phyloP scores from a whole-genome alignment of 1,140 invertebrate genomes.

The Sipha flava region DNA sequence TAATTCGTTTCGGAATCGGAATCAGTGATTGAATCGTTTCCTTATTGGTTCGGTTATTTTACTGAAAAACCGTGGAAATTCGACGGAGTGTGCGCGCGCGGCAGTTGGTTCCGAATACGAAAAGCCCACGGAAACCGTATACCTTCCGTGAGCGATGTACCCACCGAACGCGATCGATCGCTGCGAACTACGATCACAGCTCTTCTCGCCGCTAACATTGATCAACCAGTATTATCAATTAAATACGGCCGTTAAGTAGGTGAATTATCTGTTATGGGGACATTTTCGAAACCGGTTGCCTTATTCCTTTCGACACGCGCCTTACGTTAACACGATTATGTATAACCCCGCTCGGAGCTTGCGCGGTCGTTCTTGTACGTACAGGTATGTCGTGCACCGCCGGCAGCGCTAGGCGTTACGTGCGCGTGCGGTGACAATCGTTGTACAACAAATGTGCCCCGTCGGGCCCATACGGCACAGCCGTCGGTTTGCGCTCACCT shows the following conservation, averaged over 20 bases:
- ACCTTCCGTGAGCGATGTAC: too few relatives aligned
- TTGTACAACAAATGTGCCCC: too few relatives aligned
- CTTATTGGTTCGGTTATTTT: background rate
- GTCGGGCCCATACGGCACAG: too few relatives aligned
- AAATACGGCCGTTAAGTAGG: background rate
- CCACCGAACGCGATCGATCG: too few relatives aligned
- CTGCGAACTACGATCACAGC: background rate
- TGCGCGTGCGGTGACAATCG: too few relatives aligned
- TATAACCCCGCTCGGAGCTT: too few relatives aligned
- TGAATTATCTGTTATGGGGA: background rate
- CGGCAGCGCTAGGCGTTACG: too few relatives aligned
- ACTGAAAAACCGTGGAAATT: background rate
- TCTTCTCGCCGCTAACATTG: background rate
- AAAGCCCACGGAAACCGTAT: too few relatives aligned
- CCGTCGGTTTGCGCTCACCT: conserved; percentile 50
- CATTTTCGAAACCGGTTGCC: background rate
- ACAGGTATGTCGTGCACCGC: too few relatives aligned
- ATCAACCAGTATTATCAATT: background rate
- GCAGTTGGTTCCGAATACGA: too few relatives aligned
- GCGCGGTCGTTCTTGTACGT: background rate
- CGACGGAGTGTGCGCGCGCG: too few relatives aligned
- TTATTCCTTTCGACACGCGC: background rate
- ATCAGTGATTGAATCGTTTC: background rate
- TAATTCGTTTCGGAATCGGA: background rate
- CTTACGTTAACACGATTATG: background rate